phyloP scores from a whole-genome alignment of 2,113 vertebrate genomes.

The Rhinoderma darwinii region DNA sequence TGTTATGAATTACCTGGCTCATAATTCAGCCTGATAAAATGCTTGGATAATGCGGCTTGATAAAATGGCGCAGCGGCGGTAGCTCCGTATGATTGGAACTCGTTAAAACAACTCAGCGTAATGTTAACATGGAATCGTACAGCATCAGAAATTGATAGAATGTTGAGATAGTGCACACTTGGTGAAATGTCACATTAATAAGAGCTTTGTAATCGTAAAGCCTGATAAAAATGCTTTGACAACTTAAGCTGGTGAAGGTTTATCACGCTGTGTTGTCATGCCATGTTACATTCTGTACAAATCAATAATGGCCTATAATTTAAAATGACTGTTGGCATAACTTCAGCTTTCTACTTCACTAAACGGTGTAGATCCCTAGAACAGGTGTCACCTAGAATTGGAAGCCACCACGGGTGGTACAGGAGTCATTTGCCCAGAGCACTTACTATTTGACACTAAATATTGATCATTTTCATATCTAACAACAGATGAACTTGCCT shows the following conservation, averaged over 20 bases:
- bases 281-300: background rate
- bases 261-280: background rate
- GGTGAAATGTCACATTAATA: background rate
- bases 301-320: background rate
- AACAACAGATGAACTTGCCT: too few species aligned
- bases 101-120: background rate
- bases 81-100: background rate
- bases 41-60: background rate
- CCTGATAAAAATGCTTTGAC: background rate
- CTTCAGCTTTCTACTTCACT: background rate
- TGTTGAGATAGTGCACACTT: background rate
- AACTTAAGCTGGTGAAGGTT: background rate
- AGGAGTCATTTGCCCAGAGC: background rate
- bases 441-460: background rate
- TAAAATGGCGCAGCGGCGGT: background rate
- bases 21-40: background rate
- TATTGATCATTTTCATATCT: too few species aligned
- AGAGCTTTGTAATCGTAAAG: background rate
- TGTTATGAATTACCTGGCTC: background rate
- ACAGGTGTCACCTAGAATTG: background rate
- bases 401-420: too few species aligned
- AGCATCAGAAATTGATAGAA: background rate
- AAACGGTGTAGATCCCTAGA: background rate
- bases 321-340: background rate
- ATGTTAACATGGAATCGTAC: background rate